Percentiles rank a stretch among this genome's conserved stretches.
These are phyloP conservation scores for Drosophila testacea DNA, from an alignment of 2,888 invertebrate species.

Conservation along the genomic window DNA sequence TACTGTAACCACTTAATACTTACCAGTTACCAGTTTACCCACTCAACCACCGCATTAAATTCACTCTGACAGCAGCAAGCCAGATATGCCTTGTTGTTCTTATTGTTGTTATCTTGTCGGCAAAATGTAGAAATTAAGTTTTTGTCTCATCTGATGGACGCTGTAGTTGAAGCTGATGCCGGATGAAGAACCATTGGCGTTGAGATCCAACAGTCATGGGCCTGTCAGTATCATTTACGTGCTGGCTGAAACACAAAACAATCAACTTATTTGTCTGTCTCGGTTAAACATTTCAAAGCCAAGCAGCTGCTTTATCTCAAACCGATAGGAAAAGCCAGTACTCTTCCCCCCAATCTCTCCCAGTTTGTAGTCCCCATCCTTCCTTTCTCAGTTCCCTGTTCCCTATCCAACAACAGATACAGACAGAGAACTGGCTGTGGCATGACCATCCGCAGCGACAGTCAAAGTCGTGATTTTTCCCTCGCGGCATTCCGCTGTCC, in stretches of 20 bases:
- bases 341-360: background rate
- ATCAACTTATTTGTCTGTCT: conserved; percentile 74
- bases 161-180: conserved; percentile 8
- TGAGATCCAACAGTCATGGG: conserved; percentile 13
- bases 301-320: conserved; percentile 37
- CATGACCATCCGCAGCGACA: conserved; percentile 47
- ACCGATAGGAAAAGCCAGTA: conserved; percentile 26
- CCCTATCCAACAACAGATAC: background rate
- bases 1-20: conserved; percentile 16
- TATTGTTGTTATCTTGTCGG: conserved; percentile 59
- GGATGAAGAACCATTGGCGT: conserved; percentile 43
- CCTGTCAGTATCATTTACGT: conserved; percentile 77
- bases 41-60: conserved; percentile 47
- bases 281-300: conserved; percentile 63
- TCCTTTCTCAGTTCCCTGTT: background rate
- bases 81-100: conserved; percentile 14
- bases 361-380: background rate
- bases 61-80: conserved; percentile 36
- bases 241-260: conserved; percentile 59
- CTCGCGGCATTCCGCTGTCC: conserved; percentile 41
- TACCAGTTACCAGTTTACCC: conserved; percentile 57
- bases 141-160: conserved; percentile 45
- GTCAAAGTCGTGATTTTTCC: conserved; percentile 30
- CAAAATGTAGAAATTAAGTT: conserved; percentile 81
- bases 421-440: conserved; percentile 19